Percentiles rank a stretch among this genome's conserved stretches.
Conservation (phyloP, 2,888 invertebrate genomes). For the Ischnus inquisitorius region DNA sequence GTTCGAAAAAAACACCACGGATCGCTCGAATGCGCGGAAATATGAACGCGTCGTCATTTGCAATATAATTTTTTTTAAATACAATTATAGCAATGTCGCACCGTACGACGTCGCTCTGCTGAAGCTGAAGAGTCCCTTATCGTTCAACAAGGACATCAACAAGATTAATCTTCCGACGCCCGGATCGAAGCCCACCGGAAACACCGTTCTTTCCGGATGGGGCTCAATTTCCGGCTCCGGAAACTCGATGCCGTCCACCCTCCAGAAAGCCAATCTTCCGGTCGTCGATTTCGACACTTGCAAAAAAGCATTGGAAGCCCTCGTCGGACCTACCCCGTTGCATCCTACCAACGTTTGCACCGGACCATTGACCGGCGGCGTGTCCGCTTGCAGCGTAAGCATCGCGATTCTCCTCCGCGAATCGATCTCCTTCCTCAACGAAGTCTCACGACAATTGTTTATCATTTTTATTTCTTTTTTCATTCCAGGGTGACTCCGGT, state of each 20-base stretch:
- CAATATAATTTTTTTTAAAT: no score
- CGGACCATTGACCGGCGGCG: constrained; percentile 72
- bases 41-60: no score
- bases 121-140: constrained; percentile 80
- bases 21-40: no score
- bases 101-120: constrained; percentile 87
- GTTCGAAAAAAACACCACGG: no score
- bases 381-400: constrained; percentile 74
- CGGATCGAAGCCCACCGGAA: constrained; percentile 77
- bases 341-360: constrained; percentile 77
- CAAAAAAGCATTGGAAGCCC: constrained; percentile 69
- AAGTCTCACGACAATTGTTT: background rate
- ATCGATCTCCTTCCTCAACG: background rate
- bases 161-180: constrained; percentile 82
- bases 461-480: constrained; percentile 23
- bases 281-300: constrained; percentile 76
- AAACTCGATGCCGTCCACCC: constrained; percentile 75
- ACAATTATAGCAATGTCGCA: constrained; percentile 76
- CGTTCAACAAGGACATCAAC: constrained; percentile 78
- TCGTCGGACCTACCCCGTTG: constrained; percentile 75
- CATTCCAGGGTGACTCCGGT: constrained; percentile 87
- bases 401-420: background rate
- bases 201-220: constrained; percentile 85
- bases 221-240: constrained; percentile 81
- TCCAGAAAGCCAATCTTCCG: constrained; percentile 80